Evolutionary conservation across 2,113 vertebrate genomes (phyloP), one percentile per base, ranked within the genome.

Genomic region (Columbina picui): DNA sequence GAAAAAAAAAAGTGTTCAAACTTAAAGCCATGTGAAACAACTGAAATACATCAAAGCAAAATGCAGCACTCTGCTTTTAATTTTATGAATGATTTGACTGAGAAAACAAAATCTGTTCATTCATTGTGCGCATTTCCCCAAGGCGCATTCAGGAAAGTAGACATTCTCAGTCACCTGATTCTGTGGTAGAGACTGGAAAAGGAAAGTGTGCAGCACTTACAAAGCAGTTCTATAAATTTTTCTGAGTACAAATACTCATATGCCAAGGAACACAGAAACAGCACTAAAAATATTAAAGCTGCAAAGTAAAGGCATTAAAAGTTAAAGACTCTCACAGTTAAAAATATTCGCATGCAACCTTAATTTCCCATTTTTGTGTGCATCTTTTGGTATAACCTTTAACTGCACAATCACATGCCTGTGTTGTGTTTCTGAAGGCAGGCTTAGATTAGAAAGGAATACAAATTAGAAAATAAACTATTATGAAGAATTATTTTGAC

Each of bases 61-160:
- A 73, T 1, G 1, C 22, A 39, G 29, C 57, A 64, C 18, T 84
- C 43, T 92, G 38, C 32, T 64, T 83, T 80, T 80, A 78, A 95
- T 95, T 94, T 95, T 91, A 94, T 96, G 63, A 97, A 95, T 83
- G 22, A 88, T 75, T 96, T 94, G 87, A 79, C 83, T 53, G 52
- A 88, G 64, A 76, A 95, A 95, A 94, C 29, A 93, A 84, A 97
- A 87, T 91, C 59, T 90, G 41, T 61, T 79, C 36, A 55, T 89
- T 95, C 86, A 67, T 69, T 59, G 60, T 57, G 53, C 59, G 6
- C 19, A 65, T 95, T 96, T 87, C 84, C 76, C 14, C 10, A 65
- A 71, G 49, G 25, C 89, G 94, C 19, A 63, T 55, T 90, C 29
- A 84, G 34, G 82, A 85, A 91, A 52, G 10, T 22, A 71, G 61